phyloP scores from a whole-genome alignment of 2,888 invertebrate species.

The Calliopum simillimum region DNA sequence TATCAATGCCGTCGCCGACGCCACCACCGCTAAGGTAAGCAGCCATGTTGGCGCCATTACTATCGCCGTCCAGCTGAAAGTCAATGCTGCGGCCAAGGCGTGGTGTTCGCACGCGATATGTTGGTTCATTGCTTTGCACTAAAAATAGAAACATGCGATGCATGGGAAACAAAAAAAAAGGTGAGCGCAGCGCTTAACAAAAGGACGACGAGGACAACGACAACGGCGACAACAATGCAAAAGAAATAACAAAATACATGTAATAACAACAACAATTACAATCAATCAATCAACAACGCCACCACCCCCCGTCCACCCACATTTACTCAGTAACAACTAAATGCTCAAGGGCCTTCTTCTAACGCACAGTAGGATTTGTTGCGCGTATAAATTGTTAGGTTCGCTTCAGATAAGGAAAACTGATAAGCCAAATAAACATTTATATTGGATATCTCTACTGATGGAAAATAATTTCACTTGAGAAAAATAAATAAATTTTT shows the following conservation, averaged over 20 bases:
- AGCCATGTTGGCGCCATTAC: conserved; percentile 33
- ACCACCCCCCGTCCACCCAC: no score
- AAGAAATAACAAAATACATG: conserved; percentile 24
- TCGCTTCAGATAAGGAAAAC: no score
- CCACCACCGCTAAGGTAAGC: conserved; percentile 43
- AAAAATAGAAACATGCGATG: conserved; percentile 10
- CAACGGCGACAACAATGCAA: conserved; percentile 22
- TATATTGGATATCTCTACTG: no score
- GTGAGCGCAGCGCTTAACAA: conserved; percentile 10
- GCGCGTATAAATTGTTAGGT: no score
- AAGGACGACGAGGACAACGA: neutral
- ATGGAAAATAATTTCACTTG: no score
- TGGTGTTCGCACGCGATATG: conserved; percentile 65
- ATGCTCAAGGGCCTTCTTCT: no score
- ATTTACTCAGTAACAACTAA: no score
- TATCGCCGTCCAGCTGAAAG: conserved; percentile 55
- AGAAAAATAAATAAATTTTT: no score
- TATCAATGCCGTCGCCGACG: conserved; percentile 26
- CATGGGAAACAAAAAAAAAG: conserved; percentile 18
- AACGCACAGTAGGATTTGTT: no score
- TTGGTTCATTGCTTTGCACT: conserved; percentile 61
- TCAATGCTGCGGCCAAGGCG: conserved; percentile 69
- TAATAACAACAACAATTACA: conserved; percentile 5
- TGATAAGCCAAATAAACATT: no score
- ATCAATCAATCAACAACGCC: conserved; percentile 19